These are phyloP conservation scores for Synanthedon vespiformis DNA, from an alignment of 2,888 invertebrate genomes.

Conservation along the genomic window DNA sequence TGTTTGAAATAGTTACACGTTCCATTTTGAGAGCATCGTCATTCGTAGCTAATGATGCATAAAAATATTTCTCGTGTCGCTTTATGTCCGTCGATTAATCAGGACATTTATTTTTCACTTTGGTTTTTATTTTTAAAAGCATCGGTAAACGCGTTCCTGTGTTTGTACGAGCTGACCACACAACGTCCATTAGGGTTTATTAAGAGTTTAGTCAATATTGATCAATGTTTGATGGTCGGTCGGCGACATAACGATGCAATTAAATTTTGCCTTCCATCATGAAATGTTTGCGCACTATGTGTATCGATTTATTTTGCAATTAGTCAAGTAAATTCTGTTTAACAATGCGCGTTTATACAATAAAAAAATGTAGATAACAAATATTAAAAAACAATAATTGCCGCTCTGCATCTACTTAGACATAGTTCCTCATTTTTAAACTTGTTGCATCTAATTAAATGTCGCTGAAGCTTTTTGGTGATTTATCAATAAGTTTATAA, in stretches of 20 bases:
- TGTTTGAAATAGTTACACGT: background rate
- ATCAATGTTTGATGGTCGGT: slow-evolving; percentile 40
- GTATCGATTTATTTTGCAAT: slow-evolving; percentile 19
- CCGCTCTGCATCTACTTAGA: no score
- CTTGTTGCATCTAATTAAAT: no score
- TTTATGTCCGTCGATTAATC: slow-evolving; percentile 60
- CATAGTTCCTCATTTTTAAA: no score
- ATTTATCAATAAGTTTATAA: no score
- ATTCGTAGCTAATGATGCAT: slow-evolving; percentile 41
- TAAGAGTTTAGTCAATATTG: slow-evolving; percentile 62
- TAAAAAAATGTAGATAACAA: no score
- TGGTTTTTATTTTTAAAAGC: slow-evolving; percentile 41
- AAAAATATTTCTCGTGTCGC: slow-evolving; percentile 65
- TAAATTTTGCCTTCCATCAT: slow-evolving; percentile 35
- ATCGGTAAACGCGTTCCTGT: slow-evolving; percentile 25
- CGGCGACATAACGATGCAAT: slow-evolving; percentile 38
- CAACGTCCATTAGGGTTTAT: slow-evolving; percentile 52
- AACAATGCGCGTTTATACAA: background rate
- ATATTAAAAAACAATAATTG: no score
- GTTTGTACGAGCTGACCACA: slow-evolving; percentile 30
- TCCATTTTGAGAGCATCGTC: background rate
- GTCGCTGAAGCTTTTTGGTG: no score
- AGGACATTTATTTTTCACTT: slow-evolving; percentile 33
- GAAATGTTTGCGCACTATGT: slow-evolving; percentile 16
- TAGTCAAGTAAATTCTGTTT: slow-evolving; percentile 24